Evolutionary conservation across 2,888 invertebrate genomes (phyloP), one percentile per base, ranked within the genome.

Genomic region (Leucophenga montana): DNA sequence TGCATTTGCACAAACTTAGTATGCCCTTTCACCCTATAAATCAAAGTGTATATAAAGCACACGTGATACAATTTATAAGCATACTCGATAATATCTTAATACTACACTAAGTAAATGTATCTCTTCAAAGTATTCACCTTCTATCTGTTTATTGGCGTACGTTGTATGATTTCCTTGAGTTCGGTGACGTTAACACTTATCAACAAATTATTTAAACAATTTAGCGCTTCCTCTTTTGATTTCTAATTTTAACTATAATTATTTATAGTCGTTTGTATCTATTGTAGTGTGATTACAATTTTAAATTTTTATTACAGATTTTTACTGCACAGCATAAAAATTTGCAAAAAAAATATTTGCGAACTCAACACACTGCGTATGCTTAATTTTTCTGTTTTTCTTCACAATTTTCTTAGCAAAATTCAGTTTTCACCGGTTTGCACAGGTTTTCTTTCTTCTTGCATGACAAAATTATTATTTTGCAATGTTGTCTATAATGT

Each of bases 341-440:
- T n/a, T n/a, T n/a, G n/a, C n/a, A n/a, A n/a, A n/a, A n/a, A n/a
- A n/a, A 27, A 27, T 27, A 27, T 8, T 27, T 57, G 8, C 20
- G 1, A 1, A 9, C 31, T 44, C 48, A 20, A 64, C 62, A 64
- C 62, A 20, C 8, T 46, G 48, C 62, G 62, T 64, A 64, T 64
- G 33, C 46, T 46, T 16, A 48, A 48, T 64, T 48, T 64, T 64
- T 22, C 33, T 20, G 6, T 16, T 16, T n/a, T n/a, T 48, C 4
- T 48, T 13, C 50, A n/a, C n/a, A 59, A 59, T 2, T n/a, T 18
- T 22, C 11, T n/a, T 31, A 14, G 16, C 9, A 16, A 1, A 53
- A 71, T 70, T 71, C 73, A 70, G 73, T 71, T 75, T 72, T 16
- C 56, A 72, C 76, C 78, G 78, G 80, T 73, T 79, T 46, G 33